These are phyloP conservation scores for Zonitis immaculata DNA, from an alignment of 2,888 invertebrate genomes.

Conservation along the genomic window DNA sequence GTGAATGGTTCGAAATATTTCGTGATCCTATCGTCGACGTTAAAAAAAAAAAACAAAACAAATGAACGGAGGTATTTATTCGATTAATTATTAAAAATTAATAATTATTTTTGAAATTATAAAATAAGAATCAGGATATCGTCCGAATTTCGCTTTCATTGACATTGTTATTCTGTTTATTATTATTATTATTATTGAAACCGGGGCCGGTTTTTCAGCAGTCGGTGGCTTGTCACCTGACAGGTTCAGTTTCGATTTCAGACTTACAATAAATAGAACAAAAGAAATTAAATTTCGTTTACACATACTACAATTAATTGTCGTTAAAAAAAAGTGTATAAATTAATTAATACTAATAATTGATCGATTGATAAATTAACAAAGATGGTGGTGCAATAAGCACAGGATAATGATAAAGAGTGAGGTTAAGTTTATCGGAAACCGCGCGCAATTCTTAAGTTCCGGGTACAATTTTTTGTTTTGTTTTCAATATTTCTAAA, in stretches of 20 bases:
- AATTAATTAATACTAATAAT: neutral
- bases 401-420: neutral
- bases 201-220: slow-evolving; percentile 36
- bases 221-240: slow-evolving; percentile 33
- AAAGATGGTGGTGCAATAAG: no score
- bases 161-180: slow-evolving; percentile 30
- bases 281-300: slow-evolving; percentile 20
- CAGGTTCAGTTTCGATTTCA: slow-evolving; percentile 39
- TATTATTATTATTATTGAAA: no score
- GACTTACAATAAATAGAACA: no score
- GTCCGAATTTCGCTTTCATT: slow-evolving; percentile 30
- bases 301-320: slow-evolving; percentile 13
- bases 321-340: neutral
- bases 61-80: no score
- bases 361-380: neutral
- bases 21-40: neutral
- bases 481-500: neutral
- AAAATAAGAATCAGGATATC: slow-evolving; percentile 22
- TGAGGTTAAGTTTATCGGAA: neutral
- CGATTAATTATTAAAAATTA: no score
- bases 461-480: neutral
- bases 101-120: no score
- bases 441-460: neutral
- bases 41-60: neutral
- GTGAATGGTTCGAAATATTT: slow-evolving; percentile 1